Evolutionary conservation across 2,113 vertebrate genomes (phyloP), one percentile per base, ranked within the genome.

Genomic region (Phyllopteryx taeniolatus): DNA sequence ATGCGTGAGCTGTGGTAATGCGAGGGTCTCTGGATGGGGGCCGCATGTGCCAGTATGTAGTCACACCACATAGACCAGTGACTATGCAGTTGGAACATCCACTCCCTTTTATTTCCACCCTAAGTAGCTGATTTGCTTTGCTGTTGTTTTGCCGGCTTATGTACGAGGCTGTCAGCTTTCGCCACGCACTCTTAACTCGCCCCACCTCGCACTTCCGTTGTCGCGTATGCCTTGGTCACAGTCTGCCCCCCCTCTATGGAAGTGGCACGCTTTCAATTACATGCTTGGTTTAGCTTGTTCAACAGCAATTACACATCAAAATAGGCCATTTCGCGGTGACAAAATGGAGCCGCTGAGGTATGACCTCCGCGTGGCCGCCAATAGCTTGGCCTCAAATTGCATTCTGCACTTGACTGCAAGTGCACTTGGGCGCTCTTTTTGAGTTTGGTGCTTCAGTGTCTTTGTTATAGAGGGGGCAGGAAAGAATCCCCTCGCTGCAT

Each of bases 181-280:
- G 84, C 22, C 54, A 76, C 8, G 31, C 59, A 61, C 31, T 35
- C 31, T 61, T 61, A 31, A 61, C 79, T 84, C 77, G 85, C 87
- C 79, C 69, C 72, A 82, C 61, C 13, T 51, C 59, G 17, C 68
- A 39, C 68, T 42, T 27, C 63, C 83, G 76, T 51, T 65, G 72
- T 17, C 27, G 67, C 33, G 14, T 66, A 73, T 61, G 69, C 19
- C 19, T 46, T 60, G 70, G 22, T 42, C 69, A 43, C 19, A 53
- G 49, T 54, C 19, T 3, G 4, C 66, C n/a, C 67, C 72, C 53
- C 73, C 66, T 72, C 80, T 79, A 79, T 82, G 85, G 83, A 87
- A 63, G 87, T 73, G 73, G 85, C 89, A 92, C 87, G 83, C 91
- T 93, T 95, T 94, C 90, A 95, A 92, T 94, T 91, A 90, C 91